Conservation (phyloP, 2,797 vertebrate genomes). For the Mycteria americana region DNA sequence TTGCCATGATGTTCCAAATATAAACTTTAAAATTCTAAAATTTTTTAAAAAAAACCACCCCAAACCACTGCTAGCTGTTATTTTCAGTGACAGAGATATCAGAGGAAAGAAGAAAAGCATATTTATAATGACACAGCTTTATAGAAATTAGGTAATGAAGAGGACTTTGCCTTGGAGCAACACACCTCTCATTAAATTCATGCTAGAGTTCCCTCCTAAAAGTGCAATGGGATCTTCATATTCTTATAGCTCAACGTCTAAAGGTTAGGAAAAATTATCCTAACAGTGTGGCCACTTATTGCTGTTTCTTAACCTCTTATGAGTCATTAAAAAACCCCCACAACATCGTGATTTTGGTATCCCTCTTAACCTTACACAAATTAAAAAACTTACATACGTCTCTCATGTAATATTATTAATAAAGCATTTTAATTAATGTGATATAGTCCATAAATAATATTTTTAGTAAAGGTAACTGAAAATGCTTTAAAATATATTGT, state of each 20-base stretch:
- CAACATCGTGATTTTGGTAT: neutral
- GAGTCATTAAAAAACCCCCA: neutral
- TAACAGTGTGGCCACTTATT: neutral
- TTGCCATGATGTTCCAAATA: slow-evolving; percentile 10
- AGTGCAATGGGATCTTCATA: neutral
- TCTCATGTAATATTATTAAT: neutral
- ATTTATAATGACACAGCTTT: slow-evolving; percentile 9
- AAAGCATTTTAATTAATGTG: neutral
- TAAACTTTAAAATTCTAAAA: neutral
- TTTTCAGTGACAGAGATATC: neutral
- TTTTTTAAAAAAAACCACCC: too few relatives aligned
- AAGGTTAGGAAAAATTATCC: neutral
- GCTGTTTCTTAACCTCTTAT: neutral
- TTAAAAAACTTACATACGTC: neutral
- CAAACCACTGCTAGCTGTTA: neutral
- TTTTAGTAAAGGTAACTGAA: neutral
- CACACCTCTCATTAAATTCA: neutral
- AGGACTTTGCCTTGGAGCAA: neutral
- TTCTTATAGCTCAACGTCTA: neutral
- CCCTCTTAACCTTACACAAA: neutral
- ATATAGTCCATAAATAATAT: neutral
- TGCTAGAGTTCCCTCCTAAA: neutral
- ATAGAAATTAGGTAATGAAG: slow-evolving; percentile 10
- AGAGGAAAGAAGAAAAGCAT: neutral
- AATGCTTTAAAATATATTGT: neutral